Conservation (phyloP, 2,888 invertebrate species). For the Lepidochitona cinerea region DNA sequence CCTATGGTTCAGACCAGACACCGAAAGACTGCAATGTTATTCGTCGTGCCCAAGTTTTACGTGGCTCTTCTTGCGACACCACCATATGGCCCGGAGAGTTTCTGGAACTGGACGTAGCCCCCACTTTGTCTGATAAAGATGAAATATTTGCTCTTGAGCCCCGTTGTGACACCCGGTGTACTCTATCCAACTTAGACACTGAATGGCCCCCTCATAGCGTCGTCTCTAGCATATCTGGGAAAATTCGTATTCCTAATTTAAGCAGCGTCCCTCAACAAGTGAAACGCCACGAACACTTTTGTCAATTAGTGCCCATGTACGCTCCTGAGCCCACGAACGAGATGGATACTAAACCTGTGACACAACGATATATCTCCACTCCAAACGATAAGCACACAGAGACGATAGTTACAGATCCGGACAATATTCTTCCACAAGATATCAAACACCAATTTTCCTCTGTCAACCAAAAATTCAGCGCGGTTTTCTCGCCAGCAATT, state of each 20-base stretch:
- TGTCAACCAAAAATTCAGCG: conserved; percentile 17
- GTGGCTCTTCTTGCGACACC: conserved; percentile 10
- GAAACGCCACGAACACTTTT: conserved; percentile 24
- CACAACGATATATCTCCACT: too few relatives aligned
- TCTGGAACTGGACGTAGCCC: conserved; percentile 26
- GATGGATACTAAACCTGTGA: too few relatives aligned
- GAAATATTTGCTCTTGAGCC: conserved; percentile 13
- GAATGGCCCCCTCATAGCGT: conserved; percentile 22
- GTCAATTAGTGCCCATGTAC: too few relatives aligned
- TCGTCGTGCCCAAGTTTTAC: too few relatives aligned
- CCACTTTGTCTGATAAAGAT: too few relatives aligned
- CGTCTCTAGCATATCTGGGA: conserved; percentile 18
- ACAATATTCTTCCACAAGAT: conserved; percentile 15
- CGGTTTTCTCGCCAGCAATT: conserved; percentile 29
- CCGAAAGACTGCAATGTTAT: too few relatives aligned
- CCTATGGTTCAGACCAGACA: too few relatives aligned
- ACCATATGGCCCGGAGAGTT: conserved; percentile 30
- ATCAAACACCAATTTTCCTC: conserved; percentile 12
- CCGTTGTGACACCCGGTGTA: not conserved
- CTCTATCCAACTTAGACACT: not conserved
- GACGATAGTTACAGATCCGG: too few relatives aligned
- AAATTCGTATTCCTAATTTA: conserved; percentile 21
- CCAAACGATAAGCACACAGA: too few relatives aligned
- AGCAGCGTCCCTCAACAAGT: conserved; percentile 10
- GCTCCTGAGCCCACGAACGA: too few relatives aligned